Percentiles rank a stretch among this genome's conserved stretches.
These are phyloP conservation scores for Poecilia wingei DNA, from an alignment of 2,797 vertebrate genomes.

Conservation along the genomic window DNA sequence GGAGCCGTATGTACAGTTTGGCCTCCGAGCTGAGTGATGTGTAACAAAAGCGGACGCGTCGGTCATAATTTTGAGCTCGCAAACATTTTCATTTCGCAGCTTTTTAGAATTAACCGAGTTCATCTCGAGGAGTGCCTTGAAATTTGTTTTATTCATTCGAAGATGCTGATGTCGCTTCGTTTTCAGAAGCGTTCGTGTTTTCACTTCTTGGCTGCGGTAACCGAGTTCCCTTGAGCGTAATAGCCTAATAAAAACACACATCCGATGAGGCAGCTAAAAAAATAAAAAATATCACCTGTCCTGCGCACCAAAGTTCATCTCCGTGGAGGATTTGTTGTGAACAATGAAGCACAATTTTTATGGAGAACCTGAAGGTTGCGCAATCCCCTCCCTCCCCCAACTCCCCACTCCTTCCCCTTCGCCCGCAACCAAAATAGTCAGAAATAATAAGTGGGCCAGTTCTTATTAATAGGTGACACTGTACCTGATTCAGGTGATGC, in stretches of 20 bases:
- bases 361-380: constrained; percentile 38
- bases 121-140: background rate
- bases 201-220: constrained; percentile 10
- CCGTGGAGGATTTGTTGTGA: constrained; percentile 36
- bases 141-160: background rate
- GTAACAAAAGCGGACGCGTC: constrained; percentile 17
- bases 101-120: constrained; percentile 5
- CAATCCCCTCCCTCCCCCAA: background rate
- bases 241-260: constrained; percentile 24
- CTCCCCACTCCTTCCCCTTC: too few relatives aligned
- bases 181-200: background rate
- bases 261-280: constrained; percentile 26
- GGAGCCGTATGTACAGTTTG: background rate
- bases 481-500: constrained; percentile 60
- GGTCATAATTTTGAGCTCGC: constrained; percentile 11
- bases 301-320: constrained; percentile 44
- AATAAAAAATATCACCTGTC: constrained; percentile 4
- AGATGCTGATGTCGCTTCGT: background rate
- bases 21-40: constrained; percentile 12
- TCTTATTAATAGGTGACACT: constrained; percentile 57
- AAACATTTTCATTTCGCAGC: constrained; percentile 16
- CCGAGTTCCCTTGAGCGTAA: constrained; percentile 12
- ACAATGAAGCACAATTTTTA: constrained; percentile 28
- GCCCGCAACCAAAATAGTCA: constrained; percentile 27
- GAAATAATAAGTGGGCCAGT: constrained; percentile 64